Evolutionary conservation across 2,113 vertebrate species (phyloP), one percentile per base, ranked within the genome.

Genomic region (Bujurquina vittata): DNA sequence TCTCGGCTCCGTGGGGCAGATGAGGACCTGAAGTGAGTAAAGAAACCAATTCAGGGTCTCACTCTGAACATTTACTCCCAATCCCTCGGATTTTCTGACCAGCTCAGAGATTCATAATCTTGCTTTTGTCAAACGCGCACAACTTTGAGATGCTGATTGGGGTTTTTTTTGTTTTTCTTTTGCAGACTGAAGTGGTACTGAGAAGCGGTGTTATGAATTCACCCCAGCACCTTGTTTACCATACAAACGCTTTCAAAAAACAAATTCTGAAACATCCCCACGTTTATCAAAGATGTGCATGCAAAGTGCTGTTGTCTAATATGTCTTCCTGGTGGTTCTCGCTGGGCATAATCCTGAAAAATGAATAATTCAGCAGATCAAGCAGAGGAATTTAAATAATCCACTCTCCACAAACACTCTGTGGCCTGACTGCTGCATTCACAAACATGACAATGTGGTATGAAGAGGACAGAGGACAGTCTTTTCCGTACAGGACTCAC

Each of bases 281-380:
- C 56, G 14, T 84, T 86, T 77, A 63, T 73, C 59, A 56, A 77
- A 80, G 29, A 43, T 65, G 79, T 58, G 35, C 17, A 80, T 77
- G 85, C 56, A 55, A 81, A 84, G 55, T 63, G 10, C 49, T 20
- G 60, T 62, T 57, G 63, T 80, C 84, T 75, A 59, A 61, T 62
- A 58, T 3, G 79, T 86, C 80, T 86, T 84, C 79, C 62, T 77
- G 75, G 82, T 75, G 81, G 61, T 35, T 84, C 76, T 80, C 2
- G 7, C 20, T 10, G 46, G 75, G 58, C 54, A 56, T 78, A 74
- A 86, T 87, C 77, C 58, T 72, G 58, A 60, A 23, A 20, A 72
- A 90, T 90, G 87, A 90, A 93, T 93, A 81, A 90, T 92, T 91
- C 75, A 91, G 10, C 65, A 57, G 77, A 82, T 89, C 72, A 79